Evolutionary conservation across 2,888 invertebrate species (phyloP), one percentile per base, ranked within the genome.

Genomic region (Timema podura): DNA sequence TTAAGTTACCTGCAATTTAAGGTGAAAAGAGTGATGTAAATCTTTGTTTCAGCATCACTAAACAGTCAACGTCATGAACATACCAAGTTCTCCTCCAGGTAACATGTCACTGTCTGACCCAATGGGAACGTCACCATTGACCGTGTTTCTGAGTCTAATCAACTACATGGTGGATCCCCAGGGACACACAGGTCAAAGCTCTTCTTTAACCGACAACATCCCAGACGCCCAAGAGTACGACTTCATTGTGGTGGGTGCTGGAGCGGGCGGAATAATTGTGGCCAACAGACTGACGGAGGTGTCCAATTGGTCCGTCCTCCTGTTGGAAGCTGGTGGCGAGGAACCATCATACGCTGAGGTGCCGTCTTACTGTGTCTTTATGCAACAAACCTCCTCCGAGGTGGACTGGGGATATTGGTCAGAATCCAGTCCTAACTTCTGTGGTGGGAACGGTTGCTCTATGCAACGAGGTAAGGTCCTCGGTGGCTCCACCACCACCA

Each of bases 401-500:
- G 30, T 70, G 30, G 79, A 79, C 73, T 79, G 79, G 79, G 70
- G 72, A 16, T 77, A 75, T 66, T 68, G 73, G 51, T 76, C 76
- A 1, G 75, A 73, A 57, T 67, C 70, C 30, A 71, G 71, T 16
- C 15, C 64, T 11, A 46, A 54, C 9, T 67, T 68, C 16, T 74
- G 73, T 57, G 69, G 57, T 0, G 69, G 70, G 5, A 9, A 47
- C 13, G 67, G 70, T 0, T 74, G 72, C 51, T 15, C 64, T 7
- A 66, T 79, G 79, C 79, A 81, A 0, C 74, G 85, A 74, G 82
- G 82, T 0, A 80, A 80, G 73, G 79, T 80, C 5, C 75, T 82
- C 13, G 82, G 82, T 2, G 86, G 86, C 2, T 80, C 81, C 2
- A 83, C 83, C 70, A 79, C 81, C 51, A 80, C 85, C 51, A 85